Evolutionary conservation across 2,113 vertebrate species (phyloP).

Genomic region (Passerina amoena): DNA sequence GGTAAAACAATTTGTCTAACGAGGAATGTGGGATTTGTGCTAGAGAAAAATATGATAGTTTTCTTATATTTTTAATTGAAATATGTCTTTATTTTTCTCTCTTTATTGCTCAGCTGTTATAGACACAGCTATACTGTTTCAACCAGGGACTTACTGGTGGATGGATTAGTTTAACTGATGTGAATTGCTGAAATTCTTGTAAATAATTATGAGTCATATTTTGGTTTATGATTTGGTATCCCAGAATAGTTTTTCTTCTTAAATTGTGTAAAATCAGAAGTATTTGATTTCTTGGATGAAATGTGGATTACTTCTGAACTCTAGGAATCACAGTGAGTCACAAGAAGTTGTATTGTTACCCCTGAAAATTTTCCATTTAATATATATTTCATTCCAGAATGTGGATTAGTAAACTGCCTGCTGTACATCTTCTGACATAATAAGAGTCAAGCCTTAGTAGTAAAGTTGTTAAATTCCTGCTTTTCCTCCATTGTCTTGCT

Average conservation of each 20-base stretch:
- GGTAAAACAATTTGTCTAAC: neutral
- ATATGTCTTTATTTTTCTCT: rapidly evolving
- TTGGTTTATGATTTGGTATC: neutral
- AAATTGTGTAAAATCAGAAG: neutral
- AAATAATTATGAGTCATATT: neutral
- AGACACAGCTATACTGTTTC: neutral
- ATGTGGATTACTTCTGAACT: neutral
- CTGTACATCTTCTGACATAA: neutral
- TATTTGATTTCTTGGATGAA: neutral
- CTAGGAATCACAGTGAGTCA: neutral
- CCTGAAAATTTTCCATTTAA: neutral
- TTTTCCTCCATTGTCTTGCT: neutral
- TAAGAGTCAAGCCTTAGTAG: neutral
- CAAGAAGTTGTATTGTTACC: neutral
- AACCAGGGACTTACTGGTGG: neutral
- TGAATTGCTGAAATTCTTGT: neutral
- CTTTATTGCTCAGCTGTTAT: neutral
- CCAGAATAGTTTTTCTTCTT: neutral
- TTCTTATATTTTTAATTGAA: neutral
- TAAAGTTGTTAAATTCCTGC: neutral
- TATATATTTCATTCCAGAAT: neutral
- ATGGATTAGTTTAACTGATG: neutral
- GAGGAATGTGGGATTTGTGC: neutral
- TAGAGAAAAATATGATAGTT: neutral
- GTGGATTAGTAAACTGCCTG: neutral